Base-by-base conservation (phyloP, 2,797 vertebrate genomes). In the Hemitrygon akajei region DNA sequence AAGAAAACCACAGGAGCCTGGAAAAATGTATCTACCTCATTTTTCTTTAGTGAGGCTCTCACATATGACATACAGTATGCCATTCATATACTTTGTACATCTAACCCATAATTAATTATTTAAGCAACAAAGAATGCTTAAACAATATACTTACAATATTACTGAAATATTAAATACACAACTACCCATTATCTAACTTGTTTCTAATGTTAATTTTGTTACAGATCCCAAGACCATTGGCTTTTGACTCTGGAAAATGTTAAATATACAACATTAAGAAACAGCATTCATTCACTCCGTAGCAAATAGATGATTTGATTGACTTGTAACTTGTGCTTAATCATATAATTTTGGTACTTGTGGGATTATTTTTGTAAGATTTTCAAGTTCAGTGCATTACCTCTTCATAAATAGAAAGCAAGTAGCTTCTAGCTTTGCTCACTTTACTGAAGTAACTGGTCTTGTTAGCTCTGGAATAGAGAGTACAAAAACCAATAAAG, bases 151-250 rank as follows among this genome's bases (percentile, higher is more conserved):
- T 47, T 47, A 47, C 47, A 47, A 47, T 47, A 47, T 47, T 47
- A 47, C 4, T 47, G 47, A 47, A 47, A 47, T 47, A 47, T 47
- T 47, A 47, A 47, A 66, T 66, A 14, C 63, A 7, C 63, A 66
- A 66, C 63, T 14, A 66, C 1, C 37, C 80, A 3, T 30, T 30
- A 86, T 86, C 25, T 86, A 86, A 86, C 56, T 81, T 22, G 25
- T 86, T 56, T 86, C 82, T 86, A 58, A 86, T 86, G 40, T 86
- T 56, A 27, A 86, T 86, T 86, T 58, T 86, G 56, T 86, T 86
- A 30, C 82, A 86, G 82, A 58, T 58, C 7, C 81, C 58, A 56
- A 56, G 22, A 58, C 14, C 20, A 58, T 40, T 47, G 81, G 22
- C 20, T 2, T 58, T 20, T 16, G 12, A 58, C 16, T 27, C 7